Evolutionary conservation across 2,797 vertebrate genomes (phyloP), one percentile per base, ranked within the genome.

Genomic region (Hippopotamyrus pictus): DNA sequence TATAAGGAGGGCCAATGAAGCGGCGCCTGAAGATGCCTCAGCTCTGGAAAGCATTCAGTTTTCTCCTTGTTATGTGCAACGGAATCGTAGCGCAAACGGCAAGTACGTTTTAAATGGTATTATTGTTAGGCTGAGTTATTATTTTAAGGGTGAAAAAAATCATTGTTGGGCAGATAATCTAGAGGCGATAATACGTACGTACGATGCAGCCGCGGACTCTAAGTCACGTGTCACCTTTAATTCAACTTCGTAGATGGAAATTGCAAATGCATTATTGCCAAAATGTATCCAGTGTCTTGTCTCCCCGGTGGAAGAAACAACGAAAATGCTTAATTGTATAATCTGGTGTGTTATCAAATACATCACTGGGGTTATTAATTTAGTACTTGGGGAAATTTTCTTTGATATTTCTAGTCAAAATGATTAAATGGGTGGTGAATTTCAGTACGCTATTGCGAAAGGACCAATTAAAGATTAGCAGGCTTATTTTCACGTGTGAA

Each of bases 51-150:
- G 88, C 12, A 14, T 22, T 90, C 51, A 88, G 83, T 41, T 89
- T 89, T 69, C 59, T 88, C 37, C 0, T 50, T n/a, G 17, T 76
- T 14, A n/a, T 50, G 5, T 4, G 84, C 76, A 19, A 14, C 5
- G 86, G 91, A 91, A 92, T 93, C 90, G 84, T 89, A 73, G 88
- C 94, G 33, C 95, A 95, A 90, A 92, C 89, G 8, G 93, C 94
- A 93, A 95, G 95, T 95, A 91, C 95, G 95, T 94, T 14, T 46
- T 54, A n/a, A 69, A 48, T 17, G 11, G 44, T 17, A 17, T 48
- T 87, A 48, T 37, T 54, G 8, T 90, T 22, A n/a, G 6, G 86
- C 25, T 69, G 5, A 29, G 59, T 73, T 22, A 50, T 17, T 65
- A 9, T 22, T 88, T 33, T 51, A 12, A 50, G 4, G 53, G 62